These are phyloP conservation scores for Alcedo quadribrachys DNA, from an alignment of 2,797 vertebrate genomes.

Conservation along the genomic window DNA sequence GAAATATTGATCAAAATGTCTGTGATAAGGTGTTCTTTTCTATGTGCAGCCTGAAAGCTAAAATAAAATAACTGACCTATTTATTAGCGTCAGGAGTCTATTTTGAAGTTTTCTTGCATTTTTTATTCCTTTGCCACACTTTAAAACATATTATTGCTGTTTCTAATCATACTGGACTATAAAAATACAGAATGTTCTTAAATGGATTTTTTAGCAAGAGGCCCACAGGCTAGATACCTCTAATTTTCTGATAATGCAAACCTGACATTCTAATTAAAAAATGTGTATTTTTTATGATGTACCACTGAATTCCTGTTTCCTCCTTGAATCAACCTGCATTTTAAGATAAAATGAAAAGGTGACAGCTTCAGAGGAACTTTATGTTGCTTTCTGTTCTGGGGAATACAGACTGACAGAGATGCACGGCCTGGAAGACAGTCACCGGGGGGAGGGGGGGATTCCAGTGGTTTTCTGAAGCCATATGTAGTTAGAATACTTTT, in stretches of 20 bases:
- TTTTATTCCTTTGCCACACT: not conserved
- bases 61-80: not conserved
- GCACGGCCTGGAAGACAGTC: not conserved
- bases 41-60: not conserved
- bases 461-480: not conserved
- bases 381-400: not conserved
- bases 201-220: not conserved
- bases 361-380: not conserved
- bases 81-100: not conserved
- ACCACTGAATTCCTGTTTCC: not conserved
- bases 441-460: not conserved
- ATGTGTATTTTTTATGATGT: not conserved
- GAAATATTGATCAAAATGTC: not conserved
- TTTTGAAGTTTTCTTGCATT: not conserved
- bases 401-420: not conserved
- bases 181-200: not conserved
- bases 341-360: not conserved
- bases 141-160: not conserved
- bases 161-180: not conserved
- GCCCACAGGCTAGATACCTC: not conserved
- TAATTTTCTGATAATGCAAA: constrained; percentile 13
- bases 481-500: not conserved
- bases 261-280: not conserved
- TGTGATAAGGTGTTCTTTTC: not conserved
- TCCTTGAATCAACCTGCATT: not conserved